Evolutionary conservation across 1,140 invertebrate species (phyloP).

Genomic region (Leptonema lineaticorne): DNA sequence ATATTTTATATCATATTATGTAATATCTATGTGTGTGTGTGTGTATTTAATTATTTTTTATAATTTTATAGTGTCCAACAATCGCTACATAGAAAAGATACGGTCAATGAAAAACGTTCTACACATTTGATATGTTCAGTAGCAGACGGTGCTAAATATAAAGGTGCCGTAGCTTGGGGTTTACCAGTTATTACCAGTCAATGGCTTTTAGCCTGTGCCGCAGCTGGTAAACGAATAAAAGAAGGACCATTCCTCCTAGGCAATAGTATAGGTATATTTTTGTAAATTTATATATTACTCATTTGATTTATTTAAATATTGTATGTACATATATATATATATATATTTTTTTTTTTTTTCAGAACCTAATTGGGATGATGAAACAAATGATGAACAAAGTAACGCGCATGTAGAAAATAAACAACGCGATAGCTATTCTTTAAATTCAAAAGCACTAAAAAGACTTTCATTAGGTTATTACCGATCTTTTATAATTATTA

Average conservation of each 20-base stretch:
- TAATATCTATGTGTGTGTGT: neutral
- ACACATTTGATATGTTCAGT: constrained; percentile 78
- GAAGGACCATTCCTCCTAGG: constrained; percentile 65
- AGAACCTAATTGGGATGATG: constrained; percentile 28
- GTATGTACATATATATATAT: neutral
- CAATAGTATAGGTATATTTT: constrained; percentile 49
- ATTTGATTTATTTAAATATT: too few relatives aligned
- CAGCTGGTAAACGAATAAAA: constrained; percentile 54
- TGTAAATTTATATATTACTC: too few relatives aligned
- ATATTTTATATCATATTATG: constrained; percentile 38
- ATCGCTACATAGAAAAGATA: constrained; percentile 44
- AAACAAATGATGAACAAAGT: neutral
- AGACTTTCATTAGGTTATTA: neutral
- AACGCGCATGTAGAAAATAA: too few relatives aligned
- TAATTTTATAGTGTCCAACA: neutral
- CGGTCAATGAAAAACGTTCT: constrained; percentile 55
- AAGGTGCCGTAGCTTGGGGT: constrained; percentile 81
- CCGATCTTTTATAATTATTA: neutral
- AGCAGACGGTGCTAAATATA: constrained; percentile 77
- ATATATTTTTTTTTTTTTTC: neutral
- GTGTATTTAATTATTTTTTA: neutral
- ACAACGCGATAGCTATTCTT: too few relatives aligned
- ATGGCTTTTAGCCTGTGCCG: constrained; percentile 76
- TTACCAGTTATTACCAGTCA: constrained; percentile 70
- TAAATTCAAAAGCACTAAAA: too few relatives aligned